Evolutionary conservation across 2,888 invertebrate genomes (phyloP).

Genomic region (Frankliniella fusca): DNA sequence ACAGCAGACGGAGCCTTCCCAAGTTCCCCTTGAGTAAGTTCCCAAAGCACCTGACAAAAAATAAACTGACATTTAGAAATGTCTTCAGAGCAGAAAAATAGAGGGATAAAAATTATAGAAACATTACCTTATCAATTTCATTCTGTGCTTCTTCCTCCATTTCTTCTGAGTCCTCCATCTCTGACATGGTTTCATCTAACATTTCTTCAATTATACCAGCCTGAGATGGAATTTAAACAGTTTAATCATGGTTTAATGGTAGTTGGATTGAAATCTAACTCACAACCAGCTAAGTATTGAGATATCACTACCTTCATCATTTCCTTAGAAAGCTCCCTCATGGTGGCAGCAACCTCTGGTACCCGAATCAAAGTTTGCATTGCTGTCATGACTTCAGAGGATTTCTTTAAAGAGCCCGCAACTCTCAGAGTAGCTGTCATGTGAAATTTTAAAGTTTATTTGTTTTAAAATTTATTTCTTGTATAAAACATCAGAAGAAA

Average conservation of each 20-base stretch:
- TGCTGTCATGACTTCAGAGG: constrained; percentile 97
- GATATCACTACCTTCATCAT: constrained; percentile 77
- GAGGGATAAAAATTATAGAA: neutral
- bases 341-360: constrained; percentile 90
- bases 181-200: constrained; percentile 91
- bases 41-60: constrained; percentile 66
- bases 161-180: constrained; percentile 86
- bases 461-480: constrained; percentile 1
- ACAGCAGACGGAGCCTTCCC: constrained; percentile 79
- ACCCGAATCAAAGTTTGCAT: constrained; percentile 90
- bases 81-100: constrained; percentile 24
- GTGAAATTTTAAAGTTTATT: neutral
- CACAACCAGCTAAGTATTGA: neutral
- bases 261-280: neutral
- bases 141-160: constrained; percentile 93
- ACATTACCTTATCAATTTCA: constrained; percentile 80
- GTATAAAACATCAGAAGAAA: constrained; percentile 33
- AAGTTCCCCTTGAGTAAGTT: constrained; percentile 83
- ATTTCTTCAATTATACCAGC: constrained; percentile 99
- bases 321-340: constrained; percentile 97
- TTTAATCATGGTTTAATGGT: neutral
- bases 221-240: constrained; percentile 40
- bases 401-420: constrained; percentile 88
- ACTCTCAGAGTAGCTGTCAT: constrained; percentile 82
- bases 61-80: constrained; percentile 20